Percentiles rank a stretch among this genome's conserved stretches.
phyloP scores from a whole-genome alignment of 2,888 invertebrate species.

The Agonum fuliginosum region DNA sequence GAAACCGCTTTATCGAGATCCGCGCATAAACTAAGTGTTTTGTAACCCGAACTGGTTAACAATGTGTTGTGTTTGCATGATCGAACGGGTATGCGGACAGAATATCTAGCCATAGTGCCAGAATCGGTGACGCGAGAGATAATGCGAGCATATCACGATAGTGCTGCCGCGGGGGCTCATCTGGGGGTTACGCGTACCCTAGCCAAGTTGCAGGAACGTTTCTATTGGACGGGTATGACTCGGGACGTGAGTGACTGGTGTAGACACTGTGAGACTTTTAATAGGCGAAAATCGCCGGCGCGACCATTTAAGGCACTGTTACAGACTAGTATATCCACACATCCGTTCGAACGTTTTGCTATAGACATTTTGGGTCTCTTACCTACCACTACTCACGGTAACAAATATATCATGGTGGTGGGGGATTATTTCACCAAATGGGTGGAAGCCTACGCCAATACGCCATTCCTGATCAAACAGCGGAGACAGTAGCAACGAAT shows the following conservation, averaged over 20 bases:
- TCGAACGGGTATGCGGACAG: not conserved
- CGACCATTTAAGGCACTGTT: not conserved
- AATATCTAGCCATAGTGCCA: conserved; percentile 1
- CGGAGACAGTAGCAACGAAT: conserved; percentile 64
- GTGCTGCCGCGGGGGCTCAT: conserved; percentile 3
- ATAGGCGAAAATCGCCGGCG: not conserved
- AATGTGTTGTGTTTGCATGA: not conserved
- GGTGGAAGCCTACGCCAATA: conserved; percentile 62
- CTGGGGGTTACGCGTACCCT: not conserved
- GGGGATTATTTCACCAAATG: conserved; percentile 61
- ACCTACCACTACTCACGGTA: not conserved
- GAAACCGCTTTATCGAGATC: not conserved
- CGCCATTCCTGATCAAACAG: conserved; percentile 61
- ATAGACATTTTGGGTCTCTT: not conserved
- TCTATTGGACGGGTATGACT: not conserved
- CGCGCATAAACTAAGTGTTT: not conserved
- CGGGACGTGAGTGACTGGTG: conserved; percentile 1
- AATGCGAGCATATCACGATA: not conserved
- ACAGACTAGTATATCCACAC: not conserved
- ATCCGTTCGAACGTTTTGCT: not conserved
- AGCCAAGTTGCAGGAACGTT: not conserved
- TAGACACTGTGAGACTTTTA: not conserved
- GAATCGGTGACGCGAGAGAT: not conserved
- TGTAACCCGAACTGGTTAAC: too few relatives aligned
- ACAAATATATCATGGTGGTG: not conserved